Conservation (phyloP, 64 coral and sea anemone species). For the Actinia tenebrosa region DNA sequence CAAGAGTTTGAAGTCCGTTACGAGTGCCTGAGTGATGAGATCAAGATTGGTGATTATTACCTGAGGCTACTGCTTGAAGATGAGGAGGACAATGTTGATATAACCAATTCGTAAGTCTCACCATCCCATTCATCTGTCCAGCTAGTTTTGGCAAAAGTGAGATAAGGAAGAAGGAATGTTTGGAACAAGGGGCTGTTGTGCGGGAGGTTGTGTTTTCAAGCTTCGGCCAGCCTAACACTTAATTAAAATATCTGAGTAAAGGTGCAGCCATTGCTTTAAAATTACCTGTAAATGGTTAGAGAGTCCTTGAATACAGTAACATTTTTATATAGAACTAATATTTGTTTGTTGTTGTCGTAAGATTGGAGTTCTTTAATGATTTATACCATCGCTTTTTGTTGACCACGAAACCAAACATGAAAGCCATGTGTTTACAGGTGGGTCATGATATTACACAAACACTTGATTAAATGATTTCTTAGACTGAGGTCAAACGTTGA, state of each 20-base stretch:
- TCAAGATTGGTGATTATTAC: constrained; percentile 98
- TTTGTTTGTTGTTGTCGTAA: not conserved
- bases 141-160: too few species aligned
- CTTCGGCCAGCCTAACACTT: too few species aligned
- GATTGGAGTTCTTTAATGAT: constrained; percentile 98
- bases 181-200: too few species aligned
- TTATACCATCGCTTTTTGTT: constrained; percentile 94
- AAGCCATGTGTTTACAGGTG: constrained; percentile 98
- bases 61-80: constrained; percentile 90
- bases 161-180: too few species aligned
- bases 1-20: constrained; percentile 99
- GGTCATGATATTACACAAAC: not conserved
- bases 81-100: constrained; percentile 66
- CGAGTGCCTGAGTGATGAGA: constrained; percentile 89
- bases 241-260: too few species aligned
- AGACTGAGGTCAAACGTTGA: not conserved
- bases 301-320: too few species aligned
- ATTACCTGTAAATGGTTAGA: too few species aligned
- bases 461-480: too few species aligned
- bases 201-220: too few species aligned
- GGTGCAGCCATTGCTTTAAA: too few species aligned
- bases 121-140: not conserved
- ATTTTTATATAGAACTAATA: not conserved
- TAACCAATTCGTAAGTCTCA: constrained; percentile 87
- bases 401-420: constrained; percentile 88